Evolutionary conservation across 2,113 vertebrate species (phyloP), one percentile per base, ranked within the genome.

Genomic region (Athene cunicularia): DNA sequence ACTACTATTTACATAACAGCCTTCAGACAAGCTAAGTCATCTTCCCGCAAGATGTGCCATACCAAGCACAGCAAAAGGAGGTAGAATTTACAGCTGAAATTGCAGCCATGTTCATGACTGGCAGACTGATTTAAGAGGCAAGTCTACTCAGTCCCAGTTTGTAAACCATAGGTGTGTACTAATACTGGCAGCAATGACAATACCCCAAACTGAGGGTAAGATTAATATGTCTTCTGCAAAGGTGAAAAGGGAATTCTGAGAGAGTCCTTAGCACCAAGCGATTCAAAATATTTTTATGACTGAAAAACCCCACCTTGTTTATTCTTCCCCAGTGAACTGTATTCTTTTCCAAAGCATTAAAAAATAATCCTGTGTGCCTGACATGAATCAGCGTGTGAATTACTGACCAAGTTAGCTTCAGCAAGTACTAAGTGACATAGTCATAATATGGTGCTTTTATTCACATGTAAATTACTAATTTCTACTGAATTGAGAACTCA

Each of bases 391-490:
- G 81, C 53, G 47, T 53, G 45, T 76, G 92, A 95, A 95, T 92
- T 90, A 95, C 64, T 84, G 77, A 90, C 26, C 53, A 63, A 33
- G 56, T 86, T 35, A 87, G 58, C 33, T 63, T 43, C 68, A 88
- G 85, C 71, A 80, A 89, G 67, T 55, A 80, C 47, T 70, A 91
- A 90, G 32, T 1, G n/a, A 90, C 60, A 45, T 14, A 64, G 68
- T 95, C 63, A 82, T 88, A 85, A 85, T 18, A 32, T 9, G 45
- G 17, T 43, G 7, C 33, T 49, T 90, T 95, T 92, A 91, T 81
- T 97, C 80, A 86, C 21, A 63, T 71, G 21, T 74, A 91, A 76
- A 96, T 81, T 91, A 85, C 79, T 86, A 30, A 97, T 95, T 95
- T 95, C 79, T 93, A 92, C 52, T 90, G 76, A 96, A 95, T 59